phyloP scores from a whole-genome alignment of 2,797 vertebrate species.

The Anas flavirostris region DNA sequence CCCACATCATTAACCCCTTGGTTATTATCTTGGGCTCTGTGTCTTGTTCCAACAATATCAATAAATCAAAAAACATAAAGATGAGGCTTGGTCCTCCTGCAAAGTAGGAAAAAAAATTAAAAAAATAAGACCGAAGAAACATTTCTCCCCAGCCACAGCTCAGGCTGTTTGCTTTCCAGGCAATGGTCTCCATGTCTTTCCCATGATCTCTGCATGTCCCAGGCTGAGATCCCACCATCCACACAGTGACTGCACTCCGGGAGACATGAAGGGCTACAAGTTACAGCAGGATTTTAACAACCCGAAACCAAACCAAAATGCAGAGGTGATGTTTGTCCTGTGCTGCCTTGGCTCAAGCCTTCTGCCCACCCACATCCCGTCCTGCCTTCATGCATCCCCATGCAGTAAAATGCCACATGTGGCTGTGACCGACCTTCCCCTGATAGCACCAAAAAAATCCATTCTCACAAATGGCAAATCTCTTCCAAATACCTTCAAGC shows the following conservation, averaged over 20 bases:
- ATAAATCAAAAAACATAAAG: background rate
- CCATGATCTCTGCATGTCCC: background rate
- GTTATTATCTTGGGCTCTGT: fast-evolving
- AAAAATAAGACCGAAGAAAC: background rate
- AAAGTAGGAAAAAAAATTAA: background rate
- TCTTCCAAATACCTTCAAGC: background rate
- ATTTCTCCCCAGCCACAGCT: background rate
- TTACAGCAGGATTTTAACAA: background rate
- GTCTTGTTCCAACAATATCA: background rate
- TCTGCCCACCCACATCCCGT: background rate
- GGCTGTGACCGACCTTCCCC: background rate
- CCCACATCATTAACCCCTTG: background rate
- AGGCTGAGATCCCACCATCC: background rate
- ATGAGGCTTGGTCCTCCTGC: background rate
- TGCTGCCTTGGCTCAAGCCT: background rate
- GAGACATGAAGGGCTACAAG: fast-evolving
- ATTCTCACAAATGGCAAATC: background rate
- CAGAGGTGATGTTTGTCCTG: background rate
- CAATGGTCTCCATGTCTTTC: background rate
- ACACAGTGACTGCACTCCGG: background rate
- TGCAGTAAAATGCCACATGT: fast-evolving
- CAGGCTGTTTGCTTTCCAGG: background rate
- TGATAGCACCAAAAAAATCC: fast-evolving
- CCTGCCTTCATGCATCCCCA: background rate
- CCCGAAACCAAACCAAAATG: background rate